Conservation (phyloP, 2,113 vertebrate genomes). For the Ailuropoda melanoleuca region DNA sequence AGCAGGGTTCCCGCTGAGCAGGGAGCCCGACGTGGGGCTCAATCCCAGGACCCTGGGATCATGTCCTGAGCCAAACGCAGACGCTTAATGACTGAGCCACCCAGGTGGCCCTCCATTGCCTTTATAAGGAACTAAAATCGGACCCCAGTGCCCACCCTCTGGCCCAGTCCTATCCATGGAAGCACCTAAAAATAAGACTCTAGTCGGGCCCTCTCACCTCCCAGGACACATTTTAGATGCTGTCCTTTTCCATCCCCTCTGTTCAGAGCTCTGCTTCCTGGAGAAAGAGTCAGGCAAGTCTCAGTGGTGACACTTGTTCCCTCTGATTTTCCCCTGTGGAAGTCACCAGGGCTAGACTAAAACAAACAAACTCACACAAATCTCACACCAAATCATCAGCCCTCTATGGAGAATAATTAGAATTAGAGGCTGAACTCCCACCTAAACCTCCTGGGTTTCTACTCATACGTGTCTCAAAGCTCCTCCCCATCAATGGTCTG, state of each 20-base stretch:
- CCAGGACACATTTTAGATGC: not conserved
- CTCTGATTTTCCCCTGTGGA: not conserved
- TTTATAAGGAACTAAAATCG: not conserved
- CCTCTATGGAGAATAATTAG: not conserved
- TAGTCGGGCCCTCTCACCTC: not conserved
- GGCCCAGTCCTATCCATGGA: not conserved
- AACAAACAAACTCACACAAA: not conserved
- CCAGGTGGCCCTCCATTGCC: not conserved
- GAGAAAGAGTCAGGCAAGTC: not conserved
- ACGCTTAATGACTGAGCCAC: too few species aligned
- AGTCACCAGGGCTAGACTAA: slow-evolving; percentile 6
- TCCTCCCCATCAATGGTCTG: not conserved
- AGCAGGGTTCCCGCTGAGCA: too few species aligned
- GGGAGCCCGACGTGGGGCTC: too few species aligned
- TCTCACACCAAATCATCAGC: not conserved
- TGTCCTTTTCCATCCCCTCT: not conserved
- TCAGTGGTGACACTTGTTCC: not conserved
- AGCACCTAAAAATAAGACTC: not conserved
- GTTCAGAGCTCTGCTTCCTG: not conserved
- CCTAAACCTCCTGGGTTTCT: not conserved
- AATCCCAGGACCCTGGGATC: too few species aligned
- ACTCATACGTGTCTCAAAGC: not conserved
- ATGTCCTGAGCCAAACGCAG: too few species aligned
- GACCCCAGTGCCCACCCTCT: not conserved
- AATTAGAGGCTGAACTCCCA: not conserved